These are phyloP conservation scores for Bombus pyrosoma DNA, from an alignment of 1,140 invertebrate genomes.

Conservation along the genomic window DNA sequence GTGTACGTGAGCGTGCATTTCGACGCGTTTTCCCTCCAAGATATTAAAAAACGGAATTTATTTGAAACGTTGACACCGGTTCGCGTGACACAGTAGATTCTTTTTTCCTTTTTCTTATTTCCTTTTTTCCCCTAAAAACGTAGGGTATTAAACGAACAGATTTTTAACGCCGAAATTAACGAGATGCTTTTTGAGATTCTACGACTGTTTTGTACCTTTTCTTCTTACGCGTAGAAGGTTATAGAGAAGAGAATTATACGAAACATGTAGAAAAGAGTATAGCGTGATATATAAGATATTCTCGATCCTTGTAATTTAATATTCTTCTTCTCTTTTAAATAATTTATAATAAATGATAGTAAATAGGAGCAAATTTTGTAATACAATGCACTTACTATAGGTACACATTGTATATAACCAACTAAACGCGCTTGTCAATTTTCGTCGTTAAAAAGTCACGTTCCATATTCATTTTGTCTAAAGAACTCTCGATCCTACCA, in stretches of 20 bases:
- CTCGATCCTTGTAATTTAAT: not conserved
- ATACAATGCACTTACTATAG: too few species aligned
- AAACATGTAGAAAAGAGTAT: too few species aligned
- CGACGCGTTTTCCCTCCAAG: not conserved
- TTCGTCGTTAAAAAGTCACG: not conserved
- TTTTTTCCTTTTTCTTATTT: not conserved
- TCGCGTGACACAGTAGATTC: not conserved
- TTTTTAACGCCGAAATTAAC: not conserved
- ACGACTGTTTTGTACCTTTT: too few species aligned
- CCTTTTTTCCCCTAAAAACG: not conserved
- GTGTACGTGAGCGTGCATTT: slow-evolving; percentile 4
- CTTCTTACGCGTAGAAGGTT: not conserved
- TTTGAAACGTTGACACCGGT: not conserved
- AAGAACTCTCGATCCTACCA: not conserved
- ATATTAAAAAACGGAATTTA: slow-evolving; percentile 9
- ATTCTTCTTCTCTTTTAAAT: not conserved
- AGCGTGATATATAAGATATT: not conserved
- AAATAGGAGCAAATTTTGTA: not conserved
- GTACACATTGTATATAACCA: not conserved
- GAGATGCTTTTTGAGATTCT: not conserved
- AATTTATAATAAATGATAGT: not conserved
- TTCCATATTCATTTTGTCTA: not conserved
- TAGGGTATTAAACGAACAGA: not conserved
- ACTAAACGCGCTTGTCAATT: not conserved
- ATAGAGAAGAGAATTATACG: too few species aligned